Conservation (phyloP, 2,888 invertebrate genomes). For the Polydrusus pterygomalis region DNA sequence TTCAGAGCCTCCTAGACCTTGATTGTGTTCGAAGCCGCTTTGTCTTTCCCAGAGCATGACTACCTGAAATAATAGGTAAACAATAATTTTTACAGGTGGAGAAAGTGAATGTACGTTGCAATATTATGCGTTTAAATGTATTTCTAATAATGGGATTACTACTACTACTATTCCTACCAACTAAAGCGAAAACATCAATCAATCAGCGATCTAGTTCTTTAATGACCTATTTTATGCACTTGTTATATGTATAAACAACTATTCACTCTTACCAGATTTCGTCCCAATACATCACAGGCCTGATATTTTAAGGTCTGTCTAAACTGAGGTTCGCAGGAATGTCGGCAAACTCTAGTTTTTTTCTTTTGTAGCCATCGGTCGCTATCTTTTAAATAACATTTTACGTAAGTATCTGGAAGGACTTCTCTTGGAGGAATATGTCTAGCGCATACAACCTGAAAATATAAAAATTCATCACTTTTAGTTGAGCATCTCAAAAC, state of each 20-base stretch:
- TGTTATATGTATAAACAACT: too few species aligned
- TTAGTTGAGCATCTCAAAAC: too few species aligned
- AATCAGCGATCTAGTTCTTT: too few species aligned
- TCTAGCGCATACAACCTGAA: conserved; percentile 78
- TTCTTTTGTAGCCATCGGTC: conserved; percentile 93
- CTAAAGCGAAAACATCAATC: too few species aligned
- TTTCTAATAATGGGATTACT: too few species aligned
- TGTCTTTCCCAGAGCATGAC: conserved; percentile 96
- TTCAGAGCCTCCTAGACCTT: conserved; percentile 79
- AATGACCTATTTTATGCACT: too few species aligned
- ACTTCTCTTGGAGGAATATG: conserved; percentile 82
- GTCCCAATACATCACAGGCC: conserved; percentile 84
- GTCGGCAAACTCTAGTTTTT: conserved; percentile 87
- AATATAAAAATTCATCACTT: neutral
- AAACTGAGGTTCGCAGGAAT: conserved; percentile 89
- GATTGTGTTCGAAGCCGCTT: conserved; percentile 90
- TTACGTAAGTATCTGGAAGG: conserved; percentile 92
- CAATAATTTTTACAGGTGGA: too few species aligned
- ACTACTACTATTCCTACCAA: too few species aligned
- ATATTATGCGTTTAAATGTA: too few species aligned
- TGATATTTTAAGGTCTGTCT: conserved; percentile 92
- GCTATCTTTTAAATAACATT: conserved; percentile 92
- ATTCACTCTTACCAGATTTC: conserved; percentile 79
- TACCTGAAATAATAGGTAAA: conserved; percentile 38
- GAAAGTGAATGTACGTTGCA: too few species aligned